Conservation (phyloP, 53 echinoderm and acorn worm species). For the Echinometra lucunter region DNA sequence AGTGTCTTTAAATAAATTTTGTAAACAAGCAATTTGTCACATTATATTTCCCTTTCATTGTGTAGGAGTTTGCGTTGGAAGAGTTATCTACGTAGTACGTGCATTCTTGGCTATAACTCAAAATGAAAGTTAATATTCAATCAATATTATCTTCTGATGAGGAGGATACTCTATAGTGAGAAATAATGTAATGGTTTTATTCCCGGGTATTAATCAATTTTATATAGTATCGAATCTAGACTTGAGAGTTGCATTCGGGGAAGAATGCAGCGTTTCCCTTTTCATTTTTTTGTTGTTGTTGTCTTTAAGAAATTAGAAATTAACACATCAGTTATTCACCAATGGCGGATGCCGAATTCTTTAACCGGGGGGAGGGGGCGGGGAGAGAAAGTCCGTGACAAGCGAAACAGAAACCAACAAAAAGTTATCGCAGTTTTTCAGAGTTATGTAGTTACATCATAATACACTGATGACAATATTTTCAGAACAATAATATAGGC, state of each 20-base stretch:
- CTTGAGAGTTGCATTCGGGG: not conserved
- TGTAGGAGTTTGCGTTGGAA: not conserved
- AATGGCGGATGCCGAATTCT: too few species aligned
- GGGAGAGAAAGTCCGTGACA: too few species aligned
- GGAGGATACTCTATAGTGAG: not conserved
- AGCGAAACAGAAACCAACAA: too few species aligned
- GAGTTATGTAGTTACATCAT: too few species aligned
- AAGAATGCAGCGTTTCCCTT: not conserved
- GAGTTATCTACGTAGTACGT: too few species aligned
- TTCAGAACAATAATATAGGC: too few species aligned
- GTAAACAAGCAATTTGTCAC: not conserved
- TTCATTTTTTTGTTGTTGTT: not conserved
- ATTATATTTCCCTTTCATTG: slow-evolving; percentile 23
- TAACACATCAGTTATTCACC: not conserved
- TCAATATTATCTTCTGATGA: not conserved
- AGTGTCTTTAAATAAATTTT: not conserved
- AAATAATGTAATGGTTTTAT: not conserved
- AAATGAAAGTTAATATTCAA: slow-evolving; percentile 8
- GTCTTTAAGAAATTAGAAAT: too few species aligned
- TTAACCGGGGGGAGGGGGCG: too few species aligned
- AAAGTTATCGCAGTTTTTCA: too few species aligned
- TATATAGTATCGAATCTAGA: not conserved
- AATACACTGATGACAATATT: too few species aligned
- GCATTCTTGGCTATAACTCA: not conserved
- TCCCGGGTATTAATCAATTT: not conserved